These are phyloP conservation scores for Apis florea DNA, from an alignment of 1,140 invertebrate species.

Conservation along the genomic window DNA sequence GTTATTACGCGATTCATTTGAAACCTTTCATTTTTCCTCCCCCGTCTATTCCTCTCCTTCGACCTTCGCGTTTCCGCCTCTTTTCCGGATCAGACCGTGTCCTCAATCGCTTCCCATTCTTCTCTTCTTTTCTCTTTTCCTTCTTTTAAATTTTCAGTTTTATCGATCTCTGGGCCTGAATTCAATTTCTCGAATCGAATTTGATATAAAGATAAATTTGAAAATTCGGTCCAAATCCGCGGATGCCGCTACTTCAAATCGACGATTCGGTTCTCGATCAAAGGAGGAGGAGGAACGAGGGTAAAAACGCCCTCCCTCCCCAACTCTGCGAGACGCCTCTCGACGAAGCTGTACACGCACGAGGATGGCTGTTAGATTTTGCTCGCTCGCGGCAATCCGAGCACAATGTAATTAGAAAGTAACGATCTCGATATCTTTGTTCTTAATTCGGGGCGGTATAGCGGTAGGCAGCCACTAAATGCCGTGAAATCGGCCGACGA, in stretches of 20 bases:
- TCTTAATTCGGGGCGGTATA: constrained; percentile 37
- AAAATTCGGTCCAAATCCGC: no score
- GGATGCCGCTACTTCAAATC: no score
- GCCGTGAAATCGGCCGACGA: constrained; percentile 67
- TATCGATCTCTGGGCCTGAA: no score
- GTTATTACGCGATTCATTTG: constrained; percentile 67
- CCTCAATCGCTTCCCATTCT: constrained; percentile 24
- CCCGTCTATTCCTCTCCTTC: not conserved
- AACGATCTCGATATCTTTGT: constrained; percentile 12
- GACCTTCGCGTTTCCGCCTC: constrained; percentile 18
- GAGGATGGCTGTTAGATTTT: constrained; percentile 13
- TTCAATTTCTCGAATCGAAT: no score
- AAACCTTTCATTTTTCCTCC: constrained; percentile 57
- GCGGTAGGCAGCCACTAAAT: constrained; percentile 71
- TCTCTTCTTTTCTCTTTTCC: not conserved
- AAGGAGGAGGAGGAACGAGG: no score
- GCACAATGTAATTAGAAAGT: not conserved
- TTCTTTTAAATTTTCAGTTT: not conserved
- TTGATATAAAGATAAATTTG: no score
- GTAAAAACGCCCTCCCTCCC: no score
- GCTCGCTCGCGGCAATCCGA: not conserved
- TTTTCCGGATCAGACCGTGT: not conserved
- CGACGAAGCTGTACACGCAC: not conserved
- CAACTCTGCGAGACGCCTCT: no score
- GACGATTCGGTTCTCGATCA: no score